A percentile compares a stretch with the other conserved stretches of the same genome.
Evolutionary conservation across 2,797 vertebrate species (phyloP).

Genomic region (Sebastes vulpes): DNA sequence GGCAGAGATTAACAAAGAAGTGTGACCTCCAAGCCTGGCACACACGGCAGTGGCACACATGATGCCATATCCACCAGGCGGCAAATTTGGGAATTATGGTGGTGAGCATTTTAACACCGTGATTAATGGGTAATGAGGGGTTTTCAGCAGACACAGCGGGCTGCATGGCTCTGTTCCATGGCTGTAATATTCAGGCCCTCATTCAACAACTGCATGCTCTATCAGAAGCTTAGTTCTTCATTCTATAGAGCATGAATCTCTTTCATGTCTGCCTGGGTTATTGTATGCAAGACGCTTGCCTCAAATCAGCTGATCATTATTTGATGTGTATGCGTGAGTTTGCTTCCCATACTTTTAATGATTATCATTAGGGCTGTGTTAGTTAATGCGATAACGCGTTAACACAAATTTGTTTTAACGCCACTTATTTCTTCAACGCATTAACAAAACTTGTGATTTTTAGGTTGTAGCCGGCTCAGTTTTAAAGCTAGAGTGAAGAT

Average conservation of each 20-base stretch:
- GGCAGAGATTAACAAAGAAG: neutral
- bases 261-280: constrained; percentile 12
- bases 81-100: constrained; percentile 17
- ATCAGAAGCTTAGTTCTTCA: neutral
- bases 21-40: neutral
- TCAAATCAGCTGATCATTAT: neutral
- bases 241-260: neutral
- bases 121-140: constrained; percentile 59
- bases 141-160: constrained; percentile 53
- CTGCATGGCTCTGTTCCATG: constrained; percentile 3
- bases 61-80: neutral
- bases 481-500: too few species aligned
- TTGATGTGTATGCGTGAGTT: neutral
- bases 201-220: constrained; percentile 1
- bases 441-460: too few species aligned
- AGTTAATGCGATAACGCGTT: too few species aligned
- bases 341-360: too few species aligned
- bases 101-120: constrained; percentile 28
- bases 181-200: constrained; percentile 20
- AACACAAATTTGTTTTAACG: too few species aligned
- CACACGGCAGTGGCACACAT: neutral
- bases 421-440: too few species aligned
- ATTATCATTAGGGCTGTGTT: too few species aligned
- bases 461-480: too few species aligned
- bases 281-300: neutral